Evolutionary conservation across 2,113 vertebrate species (phyloP), one percentile per base, ranked within the genome.

Genomic region (Salvator merianae): DNA sequence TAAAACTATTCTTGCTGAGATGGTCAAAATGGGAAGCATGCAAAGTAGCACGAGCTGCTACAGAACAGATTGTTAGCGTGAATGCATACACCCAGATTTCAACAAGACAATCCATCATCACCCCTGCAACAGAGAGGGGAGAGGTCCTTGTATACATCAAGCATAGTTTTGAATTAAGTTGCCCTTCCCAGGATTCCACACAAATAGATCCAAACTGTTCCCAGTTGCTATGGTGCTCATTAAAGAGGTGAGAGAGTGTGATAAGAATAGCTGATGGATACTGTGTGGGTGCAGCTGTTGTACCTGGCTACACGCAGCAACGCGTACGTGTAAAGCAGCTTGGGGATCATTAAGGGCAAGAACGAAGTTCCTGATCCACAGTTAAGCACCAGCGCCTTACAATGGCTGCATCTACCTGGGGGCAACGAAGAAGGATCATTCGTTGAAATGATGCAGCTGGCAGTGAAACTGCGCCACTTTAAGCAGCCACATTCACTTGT

Each of bases 201-300:
- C 34, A 81, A 81, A 81, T 71, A 72, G 32, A 71, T 81, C 47
- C 79, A 81, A 71, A 81, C 50, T 81, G 79, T 72, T 71, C 75
- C 36, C 8, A 59, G 50, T 84, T 71, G 65, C 75, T 59, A 84
- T 43, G 50, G 50, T 40, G 34, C 32, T 40, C 26, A 59, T 16
- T 38, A 36, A 71, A 73, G 63, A 47, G n/a, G 65, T 28, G 36
- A 16, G 36, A 16, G 43, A 2, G 66, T 53, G 66, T 22, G 79
- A 34, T 30, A 28, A 77, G 65, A 66, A 40, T 50, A 70, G 63
- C 59, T 84, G 69, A 36, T 77, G 34, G 40, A 24, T 36, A 8
- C 28, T 40, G 68, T 20, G 26, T 55, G 32, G 22, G 28, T 55
- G 47, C 68, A 71, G 79, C 50, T 71, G 79, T 18, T 70, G 79